These are phyloP conservation scores for Drosophila littoralis DNA, from an alignment of 1,140 invertebrate genomes.

Conservation along the genomic window DNA sequence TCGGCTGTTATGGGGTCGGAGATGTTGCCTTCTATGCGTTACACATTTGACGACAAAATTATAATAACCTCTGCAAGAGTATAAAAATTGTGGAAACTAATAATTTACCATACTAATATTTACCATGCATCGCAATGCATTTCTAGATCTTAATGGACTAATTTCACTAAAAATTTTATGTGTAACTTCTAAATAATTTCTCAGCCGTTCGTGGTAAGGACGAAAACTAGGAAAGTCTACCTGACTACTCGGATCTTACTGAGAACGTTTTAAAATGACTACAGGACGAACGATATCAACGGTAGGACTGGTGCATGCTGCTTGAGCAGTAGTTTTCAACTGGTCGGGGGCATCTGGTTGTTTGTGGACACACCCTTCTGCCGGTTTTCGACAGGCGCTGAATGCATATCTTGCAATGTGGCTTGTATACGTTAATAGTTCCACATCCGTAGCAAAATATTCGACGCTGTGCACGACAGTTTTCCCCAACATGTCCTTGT, in stretches of 20 bases:
- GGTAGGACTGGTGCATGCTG: background rate
- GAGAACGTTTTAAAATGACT: no score
- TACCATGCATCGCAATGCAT: background rate
- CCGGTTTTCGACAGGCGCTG: background rate
- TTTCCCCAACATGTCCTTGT: background rate
- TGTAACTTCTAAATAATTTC: conserved; percentile 7
- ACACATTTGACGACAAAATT: no score
- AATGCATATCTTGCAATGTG: background rate
- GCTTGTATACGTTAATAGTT: background rate
- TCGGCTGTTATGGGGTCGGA: no score
- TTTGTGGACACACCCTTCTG: background rate
- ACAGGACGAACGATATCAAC: no score
- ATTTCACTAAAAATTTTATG: background rate
- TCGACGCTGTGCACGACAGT: background rate
- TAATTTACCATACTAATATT: background rate
- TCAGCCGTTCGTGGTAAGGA: background rate
- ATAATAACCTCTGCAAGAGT: no score
- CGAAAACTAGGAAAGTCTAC: no score
- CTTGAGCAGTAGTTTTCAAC: background rate
- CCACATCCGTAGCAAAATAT: conserved; percentile 33
- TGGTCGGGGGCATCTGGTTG: background rate
- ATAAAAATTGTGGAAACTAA: conserved; percentile 1
- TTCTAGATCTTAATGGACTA: background rate
- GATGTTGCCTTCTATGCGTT: no score
- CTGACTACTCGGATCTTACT: background rate